Conservation (phyloP, 2,888 invertebrate genomes). For the Apamea epomidion region DNA sequence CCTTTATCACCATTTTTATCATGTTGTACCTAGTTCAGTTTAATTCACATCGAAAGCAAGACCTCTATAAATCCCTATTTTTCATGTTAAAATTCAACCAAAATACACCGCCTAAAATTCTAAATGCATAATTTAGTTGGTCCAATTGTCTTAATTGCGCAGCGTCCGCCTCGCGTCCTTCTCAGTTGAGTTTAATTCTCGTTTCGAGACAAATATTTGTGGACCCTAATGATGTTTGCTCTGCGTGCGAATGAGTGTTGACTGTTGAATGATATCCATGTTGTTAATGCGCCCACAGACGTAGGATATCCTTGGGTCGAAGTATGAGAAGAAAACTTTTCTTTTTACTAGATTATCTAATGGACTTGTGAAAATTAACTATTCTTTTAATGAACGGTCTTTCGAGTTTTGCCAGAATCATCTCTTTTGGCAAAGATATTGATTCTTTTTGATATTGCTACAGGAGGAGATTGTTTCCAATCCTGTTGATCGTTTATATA, state of each 20-base stretch:
- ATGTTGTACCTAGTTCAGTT: background rate
- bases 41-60: background rate
- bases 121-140: background rate
- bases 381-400: background rate
- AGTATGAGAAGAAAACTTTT: background rate
- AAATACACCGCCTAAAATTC: background rate
- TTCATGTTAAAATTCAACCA: constrained; percentile 10
- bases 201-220: constrained; percentile 45
- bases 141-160: constrained; percentile 50
- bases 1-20: background rate
- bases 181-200: constrained; percentile 10
- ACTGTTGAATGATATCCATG: background rate
- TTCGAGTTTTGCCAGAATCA: background rate
- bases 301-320: background rate
- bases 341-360: background rate
- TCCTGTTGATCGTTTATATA: background rate
- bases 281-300: no score
- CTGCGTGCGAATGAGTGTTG: background rate
- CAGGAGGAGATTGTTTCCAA: background rate
- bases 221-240: constrained; percentile 24
- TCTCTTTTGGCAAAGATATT: background rate
- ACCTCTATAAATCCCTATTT: background rate
- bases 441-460: background rate
- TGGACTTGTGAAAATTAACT: background rate
- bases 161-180: constrained; percentile 25